These are phyloP conservation scores for Micromussa lordhowensis DNA, from an alignment of 92 coral and sea anemone species.

Conservation along the genomic window DNA sequence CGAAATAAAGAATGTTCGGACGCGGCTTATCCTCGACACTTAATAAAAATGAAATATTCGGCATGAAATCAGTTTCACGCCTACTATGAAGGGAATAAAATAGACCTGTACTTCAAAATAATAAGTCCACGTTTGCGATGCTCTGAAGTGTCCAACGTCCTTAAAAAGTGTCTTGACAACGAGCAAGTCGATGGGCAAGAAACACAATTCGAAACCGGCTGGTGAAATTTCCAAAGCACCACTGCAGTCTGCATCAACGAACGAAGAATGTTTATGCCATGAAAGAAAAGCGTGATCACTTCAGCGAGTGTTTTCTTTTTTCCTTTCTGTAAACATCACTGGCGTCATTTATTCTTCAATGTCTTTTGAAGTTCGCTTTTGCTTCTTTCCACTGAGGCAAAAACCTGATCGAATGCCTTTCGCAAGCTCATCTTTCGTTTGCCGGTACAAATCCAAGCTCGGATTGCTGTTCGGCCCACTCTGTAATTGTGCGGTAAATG, in stretches of 20 bases:
- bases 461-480: slow-evolving; percentile 14
- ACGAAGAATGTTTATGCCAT: slow-evolving; percentile 6
- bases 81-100: slow-evolving; percentile 28
- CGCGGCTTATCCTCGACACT: slow-evolving; percentile 44
- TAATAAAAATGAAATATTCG: slow-evolving; percentile 24
- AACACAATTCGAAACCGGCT: not conserved
- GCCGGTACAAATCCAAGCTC: not conserved
- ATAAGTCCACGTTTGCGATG: slow-evolving; percentile 37
- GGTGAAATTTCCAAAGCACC: not conserved
- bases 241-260: not conserved
- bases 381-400: slow-evolving; percentile 7
- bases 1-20: slow-evolving; percentile 41
- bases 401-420: slow-evolving; percentile 2
- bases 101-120: slow-evolving; percentile 20
- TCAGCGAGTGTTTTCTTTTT: slow-evolving; percentile 14
- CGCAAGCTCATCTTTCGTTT: slow-evolving; percentile 26
- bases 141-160: slow-evolving; percentile 1
- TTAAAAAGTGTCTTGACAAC: not conserved
- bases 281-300: slow-evolving; percentile 5
- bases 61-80: slow-evolving; percentile 34
- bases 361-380: not conserved
- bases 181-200: slow-evolving; percentile 1
- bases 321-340: slow-evolving; percentile 31
- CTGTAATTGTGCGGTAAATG: slow-evolving; percentile 44
- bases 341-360: slow-evolving; percentile 29